phyloP scores from a whole-genome alignment of 2,113 vertebrate species.

The Zosterops borbonicus region DNA sequence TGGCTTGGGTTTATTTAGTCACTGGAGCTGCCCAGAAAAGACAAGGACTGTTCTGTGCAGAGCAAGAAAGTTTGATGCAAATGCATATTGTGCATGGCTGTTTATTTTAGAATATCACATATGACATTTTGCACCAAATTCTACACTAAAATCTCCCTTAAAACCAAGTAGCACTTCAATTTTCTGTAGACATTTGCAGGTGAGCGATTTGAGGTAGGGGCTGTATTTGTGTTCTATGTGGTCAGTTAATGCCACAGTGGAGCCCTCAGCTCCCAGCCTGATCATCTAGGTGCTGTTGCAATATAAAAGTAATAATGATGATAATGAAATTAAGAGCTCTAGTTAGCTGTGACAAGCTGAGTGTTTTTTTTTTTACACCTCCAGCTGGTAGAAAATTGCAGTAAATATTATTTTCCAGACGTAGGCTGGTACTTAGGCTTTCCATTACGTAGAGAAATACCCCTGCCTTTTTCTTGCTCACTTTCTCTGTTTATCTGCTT shows the following conservation, averaged over 20 bases:
- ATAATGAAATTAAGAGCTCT: slow-evolving; percentile 69
- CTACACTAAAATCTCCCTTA: background rate
- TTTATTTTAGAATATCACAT: background rate
- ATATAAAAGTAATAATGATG: slow-evolving; percentile 1
- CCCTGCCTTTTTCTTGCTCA: background rate
- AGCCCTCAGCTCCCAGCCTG: background rate
- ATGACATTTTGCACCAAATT: background rate
- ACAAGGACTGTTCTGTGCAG: background rate
- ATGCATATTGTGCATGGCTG: background rate
- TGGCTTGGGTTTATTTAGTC: background rate
- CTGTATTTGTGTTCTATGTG: background rate
- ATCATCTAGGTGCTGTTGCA: background rate
- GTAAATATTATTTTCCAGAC: slow-evolving; percentile 63
- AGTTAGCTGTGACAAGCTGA: slow-evolving; percentile 63
- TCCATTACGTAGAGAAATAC: background rate
- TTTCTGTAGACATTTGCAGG: background rate
- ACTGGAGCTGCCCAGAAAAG: background rate
- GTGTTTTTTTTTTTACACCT: slow-evolving; percentile 18
- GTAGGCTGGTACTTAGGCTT: slow-evolving; percentile 33
- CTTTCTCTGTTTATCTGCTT: slow-evolving; percentile 30
- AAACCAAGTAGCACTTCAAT: background rate
- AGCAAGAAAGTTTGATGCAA: background rate
- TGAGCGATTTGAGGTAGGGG: background rate
- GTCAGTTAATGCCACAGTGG: background rate
- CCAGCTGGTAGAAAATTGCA: slow-evolving; percentile 68